Percentiles rank a stretch among this genome's conserved stretches.
Conservation (phyloP, 2,797 vertebrate genomes). For the Liparis tanakae region DNA sequence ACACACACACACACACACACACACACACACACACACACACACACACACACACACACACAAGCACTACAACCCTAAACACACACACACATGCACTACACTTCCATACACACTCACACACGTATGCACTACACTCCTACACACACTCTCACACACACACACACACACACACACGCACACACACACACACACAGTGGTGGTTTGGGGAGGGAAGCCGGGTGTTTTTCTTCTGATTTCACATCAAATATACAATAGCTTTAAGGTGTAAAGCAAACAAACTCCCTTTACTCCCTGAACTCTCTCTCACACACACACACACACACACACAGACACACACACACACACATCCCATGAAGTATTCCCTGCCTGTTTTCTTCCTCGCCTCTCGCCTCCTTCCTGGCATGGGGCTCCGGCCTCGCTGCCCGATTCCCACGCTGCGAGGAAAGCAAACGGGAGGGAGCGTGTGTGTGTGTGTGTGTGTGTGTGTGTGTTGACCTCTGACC, state of each 20-base stretch:
- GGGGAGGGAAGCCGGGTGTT: constrained; percentile 46
- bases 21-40: too few relatives aligned
- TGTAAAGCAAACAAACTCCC: constrained; percentile 61
- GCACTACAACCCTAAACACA: too few relatives aligned
- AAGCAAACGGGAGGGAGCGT: constrained; percentile 67
- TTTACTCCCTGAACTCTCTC: constrained; percentile 23
- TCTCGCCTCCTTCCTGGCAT: constrained; percentile 71
- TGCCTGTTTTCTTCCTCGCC: constrained; percentile 59
- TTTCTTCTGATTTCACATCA: constrained; percentile 59
- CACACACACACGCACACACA: constrained; percentile 12
- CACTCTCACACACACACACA: neutral
- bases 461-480: constrained; percentile 32
- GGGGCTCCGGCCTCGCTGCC: constrained; percentile 57
- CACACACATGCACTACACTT: too few relatives aligned
- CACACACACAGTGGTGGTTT: constrained; percentile 37
- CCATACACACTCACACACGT: constrained; percentile 3
- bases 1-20: constrained; percentile 17
- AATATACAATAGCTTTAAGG: constrained; percentile 57
- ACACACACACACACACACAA: too few relatives aligned
- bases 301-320: neutral
- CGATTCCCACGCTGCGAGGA: constrained; percentile 73
- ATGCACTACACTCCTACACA: too few relatives aligned
- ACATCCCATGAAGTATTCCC: constrained; percentile 24
- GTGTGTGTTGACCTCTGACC: constrained; percentile 59
- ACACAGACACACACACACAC: neutral